Conservation (phyloP, 2,888 invertebrate genomes). For the Himalopsyche kuldschensis region DNA sequence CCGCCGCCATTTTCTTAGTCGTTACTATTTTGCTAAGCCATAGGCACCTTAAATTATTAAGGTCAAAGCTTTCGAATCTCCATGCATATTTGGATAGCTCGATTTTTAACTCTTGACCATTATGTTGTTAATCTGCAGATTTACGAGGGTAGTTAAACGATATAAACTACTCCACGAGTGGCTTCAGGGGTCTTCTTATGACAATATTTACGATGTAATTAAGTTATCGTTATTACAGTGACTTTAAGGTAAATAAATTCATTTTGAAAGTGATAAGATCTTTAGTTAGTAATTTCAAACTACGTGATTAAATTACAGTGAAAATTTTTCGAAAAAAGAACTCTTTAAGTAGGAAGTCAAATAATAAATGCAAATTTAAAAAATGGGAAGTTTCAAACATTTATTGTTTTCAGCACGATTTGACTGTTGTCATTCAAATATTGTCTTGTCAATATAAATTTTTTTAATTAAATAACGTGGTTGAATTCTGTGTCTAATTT, state of each 20-base stretch:
- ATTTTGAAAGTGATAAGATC: background rate
- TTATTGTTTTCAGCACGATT: no score
- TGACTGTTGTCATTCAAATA: no score
- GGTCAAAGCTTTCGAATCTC: no score
- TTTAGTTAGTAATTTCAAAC: background rate
- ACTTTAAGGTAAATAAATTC: background rate
- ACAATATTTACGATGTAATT: background rate
- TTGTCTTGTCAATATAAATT: no score
- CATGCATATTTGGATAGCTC: background rate
- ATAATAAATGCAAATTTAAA: no score
- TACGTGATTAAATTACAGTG: background rate
- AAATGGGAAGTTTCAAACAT: no score
- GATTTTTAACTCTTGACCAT: background rate
- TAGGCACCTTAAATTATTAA: no score
- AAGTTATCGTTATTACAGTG: background rate
- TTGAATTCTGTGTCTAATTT: no score
- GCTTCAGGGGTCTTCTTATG: background rate
- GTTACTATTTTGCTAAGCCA: no score
- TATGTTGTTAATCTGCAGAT: background rate
- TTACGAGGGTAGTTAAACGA: background rate
- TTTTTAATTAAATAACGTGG: no score
- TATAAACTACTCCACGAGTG: background rate
- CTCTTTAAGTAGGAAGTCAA: no score
- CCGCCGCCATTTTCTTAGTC: no score
- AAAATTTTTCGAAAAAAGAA: background rate